These are phyloP conservation scores for Xestia c-nigrum DNA, from an alignment of 2,888 invertebrate genomes.

Conservation along the genomic window DNA sequence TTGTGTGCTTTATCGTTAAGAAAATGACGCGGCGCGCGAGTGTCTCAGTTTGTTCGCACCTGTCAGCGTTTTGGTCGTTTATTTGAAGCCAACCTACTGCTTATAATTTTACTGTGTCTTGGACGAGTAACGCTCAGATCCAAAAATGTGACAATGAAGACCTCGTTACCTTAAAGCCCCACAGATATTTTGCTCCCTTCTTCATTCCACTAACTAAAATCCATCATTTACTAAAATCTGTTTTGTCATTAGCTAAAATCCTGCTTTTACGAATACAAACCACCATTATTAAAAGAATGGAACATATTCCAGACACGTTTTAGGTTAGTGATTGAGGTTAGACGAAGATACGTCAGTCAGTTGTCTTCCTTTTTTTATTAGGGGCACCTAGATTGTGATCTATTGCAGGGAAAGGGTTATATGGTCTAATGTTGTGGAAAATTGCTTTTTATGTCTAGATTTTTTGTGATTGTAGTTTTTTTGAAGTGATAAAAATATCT, in stretches of 20 bases:
- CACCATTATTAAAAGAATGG: background rate
- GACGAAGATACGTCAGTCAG: slow-evolving; percentile 40
- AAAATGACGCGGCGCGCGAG: too few species aligned
- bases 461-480: background rate
- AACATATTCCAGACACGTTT: slow-evolving; percentile 38
- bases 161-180: too few species aligned
- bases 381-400: slow-evolving; percentile 37
- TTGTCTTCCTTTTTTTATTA: slow-evolving; percentile 29
- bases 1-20: too few species aligned
- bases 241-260: background rate
- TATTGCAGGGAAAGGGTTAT: slow-evolving; percentile 5
- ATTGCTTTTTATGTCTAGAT: slow-evolving; percentile 9
- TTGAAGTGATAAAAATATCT: too few species aligned
- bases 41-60: too few species aligned
- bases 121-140: too few species aligned
- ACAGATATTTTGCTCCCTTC: too few species aligned
- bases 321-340: slow-evolving; percentile 35
- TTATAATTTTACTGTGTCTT: too few species aligned
- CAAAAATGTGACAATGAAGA: too few species aligned
- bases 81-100: too few species aligned
- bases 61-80: too few species aligned
- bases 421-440: slow-evolving; percentile 21
- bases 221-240: too few species aligned
- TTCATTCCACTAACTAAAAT: background rate
- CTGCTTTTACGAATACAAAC: background rate